These are phyloP conservation scores for Agrochola lychnidis DNA, from an alignment of 2,888 invertebrate species.

Conservation along the genomic window DNA sequence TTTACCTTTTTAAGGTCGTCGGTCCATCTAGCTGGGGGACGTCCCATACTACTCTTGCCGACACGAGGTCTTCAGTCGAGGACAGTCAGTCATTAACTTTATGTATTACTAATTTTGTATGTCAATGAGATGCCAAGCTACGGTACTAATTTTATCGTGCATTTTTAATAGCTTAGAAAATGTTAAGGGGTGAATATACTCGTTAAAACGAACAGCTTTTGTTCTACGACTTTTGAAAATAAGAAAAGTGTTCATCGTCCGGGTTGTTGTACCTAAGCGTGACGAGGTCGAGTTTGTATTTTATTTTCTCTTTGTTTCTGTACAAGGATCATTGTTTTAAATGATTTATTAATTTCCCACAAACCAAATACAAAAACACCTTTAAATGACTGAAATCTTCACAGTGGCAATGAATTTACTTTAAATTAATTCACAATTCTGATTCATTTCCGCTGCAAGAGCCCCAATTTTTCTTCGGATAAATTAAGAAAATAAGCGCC, in stretches of 20 bases:
- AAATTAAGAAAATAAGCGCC: too few relatives aligned
- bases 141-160: neutral
- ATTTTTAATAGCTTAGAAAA: neutral
- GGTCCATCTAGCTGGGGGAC: too few relatives aligned
- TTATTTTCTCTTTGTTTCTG: constrained; percentile 2
- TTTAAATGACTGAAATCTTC: neutral
- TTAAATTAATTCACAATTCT: neutral
- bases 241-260: neutral
- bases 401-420: neutral
- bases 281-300: neutral
- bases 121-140: neutral
- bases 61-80: too few relatives aligned
- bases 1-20: too few relatives aligned
- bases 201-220: constrained; percentile 6
- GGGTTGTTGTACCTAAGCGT: neutral
- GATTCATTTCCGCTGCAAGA: neutral
- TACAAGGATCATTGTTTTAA: neutral
- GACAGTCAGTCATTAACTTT: neutral
- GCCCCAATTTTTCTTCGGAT: too few relatives aligned
- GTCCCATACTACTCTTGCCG: too few relatives aligned
- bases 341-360: neutral
- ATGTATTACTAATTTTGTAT: constrained; percentile 4
- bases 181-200: constrained; percentile 5
- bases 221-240: constrained; percentile 5
- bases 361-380: neutral